These are phyloP conservation scores for Teleogryllus oceanicus DNA, from an alignment of 2,888 invertebrate genomes.

Conservation along the genomic window DNA sequence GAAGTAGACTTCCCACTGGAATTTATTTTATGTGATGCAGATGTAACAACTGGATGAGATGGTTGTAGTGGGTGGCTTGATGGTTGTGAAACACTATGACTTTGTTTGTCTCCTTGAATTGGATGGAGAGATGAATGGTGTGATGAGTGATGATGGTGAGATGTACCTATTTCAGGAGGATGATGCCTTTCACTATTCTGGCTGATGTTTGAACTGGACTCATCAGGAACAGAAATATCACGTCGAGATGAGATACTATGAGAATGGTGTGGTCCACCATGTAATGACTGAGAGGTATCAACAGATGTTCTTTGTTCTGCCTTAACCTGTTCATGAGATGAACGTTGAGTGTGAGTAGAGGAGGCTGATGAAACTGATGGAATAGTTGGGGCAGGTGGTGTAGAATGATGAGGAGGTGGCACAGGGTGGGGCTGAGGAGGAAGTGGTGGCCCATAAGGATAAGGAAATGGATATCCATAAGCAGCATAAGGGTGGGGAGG, in stretches of 20 bases:
- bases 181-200: constrained; percentile 44
- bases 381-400: constrained; percentile 25
- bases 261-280: constrained; percentile 64
- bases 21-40: constrained; percentile 61
- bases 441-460: constrained; percentile 61
- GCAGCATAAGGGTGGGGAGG: constrained; percentile 53
- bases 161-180: constrained; percentile 63
- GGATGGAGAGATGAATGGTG: constrained; percentile 47
- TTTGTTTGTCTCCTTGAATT: constrained; percentile 34
- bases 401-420: constrained; percentile 49
- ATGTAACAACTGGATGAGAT: constrained; percentile 64
- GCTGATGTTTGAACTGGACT: neutral
- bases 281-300: constrained; percentile 64
- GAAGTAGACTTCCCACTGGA: constrained; percentile 41
- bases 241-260: constrained; percentile 60
- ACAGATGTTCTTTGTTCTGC: constrained; percentile 50
- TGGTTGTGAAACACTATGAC: constrained; percentile 24
- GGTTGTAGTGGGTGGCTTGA: constrained; percentile 53
- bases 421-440: constrained; percentile 64
- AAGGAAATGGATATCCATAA: constrained; percentile 65
- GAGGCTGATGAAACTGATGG: constrained; percentile 26
- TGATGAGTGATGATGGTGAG: constrained; percentile 64
- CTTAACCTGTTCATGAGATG: constrained; percentile 30
- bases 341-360: constrained; percentile 28
- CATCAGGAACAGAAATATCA: constrained; percentile 32